These are phyloP conservation scores for Xenotilapia flavipinnis DNA, from an alignment of 2,113 vertebrate genomes.

Conservation along the genomic window DNA sequence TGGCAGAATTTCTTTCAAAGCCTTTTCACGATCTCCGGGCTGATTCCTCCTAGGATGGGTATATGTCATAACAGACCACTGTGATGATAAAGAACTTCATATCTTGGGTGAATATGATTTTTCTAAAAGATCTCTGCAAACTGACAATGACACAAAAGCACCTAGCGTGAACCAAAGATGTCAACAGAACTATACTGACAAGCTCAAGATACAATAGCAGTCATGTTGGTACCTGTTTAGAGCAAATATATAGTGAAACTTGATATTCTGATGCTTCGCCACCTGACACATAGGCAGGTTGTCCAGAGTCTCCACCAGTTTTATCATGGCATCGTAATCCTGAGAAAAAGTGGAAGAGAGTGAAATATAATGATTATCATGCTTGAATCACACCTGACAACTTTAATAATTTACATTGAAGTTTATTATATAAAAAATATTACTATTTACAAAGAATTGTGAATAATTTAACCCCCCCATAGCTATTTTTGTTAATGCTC, in stretches of 20 bases:
- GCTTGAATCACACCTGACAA: neutral
- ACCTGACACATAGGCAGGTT: constrained; percentile 79
- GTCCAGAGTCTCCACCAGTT: constrained; percentile 82
- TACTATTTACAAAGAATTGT: neutral
- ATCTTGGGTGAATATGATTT: neutral
- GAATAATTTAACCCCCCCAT: neutral
- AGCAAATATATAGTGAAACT: constrained; percentile 90
- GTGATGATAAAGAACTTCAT: neutral
- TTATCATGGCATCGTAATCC: constrained; percentile 83
- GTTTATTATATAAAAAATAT: neutral
- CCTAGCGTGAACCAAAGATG: neutral
- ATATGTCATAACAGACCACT: neutral
- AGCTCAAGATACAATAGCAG: neutral
- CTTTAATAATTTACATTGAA: neutral
- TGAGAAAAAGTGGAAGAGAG: constrained; percentile 34
- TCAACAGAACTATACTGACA: neutral
- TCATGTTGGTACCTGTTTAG: constrained; percentile 76
- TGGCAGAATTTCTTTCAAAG: constrained; percentile 77
- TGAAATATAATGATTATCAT: neutral
- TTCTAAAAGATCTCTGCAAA: neutral
- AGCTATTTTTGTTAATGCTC: neutral
- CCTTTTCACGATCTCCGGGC: constrained; percentile 80
- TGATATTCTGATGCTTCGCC: constrained; percentile 78
- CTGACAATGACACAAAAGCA: neutral
- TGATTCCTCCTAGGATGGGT: constrained; percentile 73